Evolutionary conservation across 2,888 invertebrate genomes (phyloP).

Genomic region (Acrocyrtus sp.): DNA sequence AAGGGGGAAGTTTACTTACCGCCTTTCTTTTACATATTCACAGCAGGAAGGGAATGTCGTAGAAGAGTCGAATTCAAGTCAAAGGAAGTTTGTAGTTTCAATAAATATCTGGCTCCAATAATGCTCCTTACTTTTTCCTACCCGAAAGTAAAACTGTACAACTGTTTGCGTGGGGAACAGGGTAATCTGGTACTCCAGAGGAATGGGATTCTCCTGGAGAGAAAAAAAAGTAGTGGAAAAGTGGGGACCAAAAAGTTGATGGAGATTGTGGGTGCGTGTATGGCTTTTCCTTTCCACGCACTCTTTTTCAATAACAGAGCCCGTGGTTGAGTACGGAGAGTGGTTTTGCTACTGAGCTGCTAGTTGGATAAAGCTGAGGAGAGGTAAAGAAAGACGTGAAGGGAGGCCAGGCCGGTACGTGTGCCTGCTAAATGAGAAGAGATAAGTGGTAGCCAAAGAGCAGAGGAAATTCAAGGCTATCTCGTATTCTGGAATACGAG

Average conservation of each 20-base stretch:
- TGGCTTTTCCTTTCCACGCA: not conserved
- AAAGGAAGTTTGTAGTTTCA: constrained; percentile 28
- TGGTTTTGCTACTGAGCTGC: not conserved
- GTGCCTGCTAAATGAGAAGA: not conserved
- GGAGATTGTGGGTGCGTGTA: not conserved
- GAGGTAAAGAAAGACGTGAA: not conserved
- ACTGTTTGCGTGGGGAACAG: constrained; percentile 13
- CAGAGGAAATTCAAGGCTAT: not conserved
- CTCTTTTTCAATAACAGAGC: not conserved
- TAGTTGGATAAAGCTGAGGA: constrained; percentile 10
- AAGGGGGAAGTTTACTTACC: not conserved
- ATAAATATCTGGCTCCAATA: constrained; percentile 21
- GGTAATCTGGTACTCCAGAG: constrained; percentile 45
- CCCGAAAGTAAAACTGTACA: not conserved
- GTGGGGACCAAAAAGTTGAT: too few species aligned
- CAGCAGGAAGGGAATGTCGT: constrained; percentile 8
- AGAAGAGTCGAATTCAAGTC: constrained; percentile 17
- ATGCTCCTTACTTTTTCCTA: not conserved
- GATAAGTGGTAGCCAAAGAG: not conserved
- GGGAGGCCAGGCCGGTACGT: not conserved
- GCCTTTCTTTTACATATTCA: constrained; percentile 18
- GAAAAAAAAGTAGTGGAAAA: not conserved
- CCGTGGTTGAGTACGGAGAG: not conserved
- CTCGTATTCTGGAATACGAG: not conserved
- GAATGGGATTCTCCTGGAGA: not conserved